Base-by-base conservation (phyloP, 2,888 invertebrate genomes). In the Electrophaes corylata region DNA sequence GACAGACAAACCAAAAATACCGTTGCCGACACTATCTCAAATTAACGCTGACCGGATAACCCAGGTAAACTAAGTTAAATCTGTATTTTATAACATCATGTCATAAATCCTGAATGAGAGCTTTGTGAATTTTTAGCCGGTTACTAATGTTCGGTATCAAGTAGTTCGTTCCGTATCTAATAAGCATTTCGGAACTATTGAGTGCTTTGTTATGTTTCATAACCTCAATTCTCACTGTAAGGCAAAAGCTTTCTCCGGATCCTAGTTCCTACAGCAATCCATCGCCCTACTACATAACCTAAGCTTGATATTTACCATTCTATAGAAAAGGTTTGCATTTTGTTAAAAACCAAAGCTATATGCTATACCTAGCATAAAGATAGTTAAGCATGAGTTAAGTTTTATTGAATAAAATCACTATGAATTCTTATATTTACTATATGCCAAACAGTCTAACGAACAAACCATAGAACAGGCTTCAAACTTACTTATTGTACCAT, bases 21-120 rank as follows among this genome's bases (percentile, higher is more conserved):
- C 94, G 11, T 93, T 95, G 45, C 96, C 96, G 11, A 98, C 98
- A 0, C 95, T 98, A 23, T 96, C 97, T 61, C 98, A 98, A 88
- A 97, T 98, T 52, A 97, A 97, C 84, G 93, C 96, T 0, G 98
- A 98, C 81, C 93, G 95, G 78, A 96, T 98, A 70, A 98, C 98
- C 66, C 95, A 96, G 93, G 97, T 97, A 92, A 83, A 84, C 79
- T 65, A 81, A 83, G 81, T 81, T 81, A 81, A 1, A 26, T 14
- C 58, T 46, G 23, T 37, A 64, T 70, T 71, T 76, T 69, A 70
- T 67, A 73, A 72, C 63, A 72, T 68, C 43, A 48, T 26, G 18
- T 29, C 31, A 55, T 41, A 48, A 19, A 52, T 33, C 39, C 3
- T 18, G 3, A n/a, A n/a, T n/a, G n/a, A n/a, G 39, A 35, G 4